Percentiles rank a stretch among this genome's conserved stretches.
These are phyloP conservation scores for Parapsyche elsis DNA, from an alignment of 1,140 invertebrate genomes.

Conservation along the genomic window DNA sequence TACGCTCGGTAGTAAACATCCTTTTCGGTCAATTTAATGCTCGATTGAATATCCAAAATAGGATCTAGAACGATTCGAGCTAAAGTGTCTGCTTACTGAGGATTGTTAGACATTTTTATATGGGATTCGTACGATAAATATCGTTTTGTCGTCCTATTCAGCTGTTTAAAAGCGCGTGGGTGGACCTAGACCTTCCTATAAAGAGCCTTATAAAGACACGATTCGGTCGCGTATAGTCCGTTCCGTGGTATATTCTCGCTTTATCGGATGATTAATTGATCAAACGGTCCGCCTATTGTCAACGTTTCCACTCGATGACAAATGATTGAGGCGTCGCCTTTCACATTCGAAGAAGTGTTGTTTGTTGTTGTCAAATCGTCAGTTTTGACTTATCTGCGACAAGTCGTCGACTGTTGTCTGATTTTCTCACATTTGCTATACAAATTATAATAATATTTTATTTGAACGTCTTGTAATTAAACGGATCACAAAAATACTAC, in stretches of 20 bases:
- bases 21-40: no score
- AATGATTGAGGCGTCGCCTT: background rate
- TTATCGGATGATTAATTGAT: conserved; percentile 12
- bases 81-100: no score
- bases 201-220: background rate
- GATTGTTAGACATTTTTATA: no score
- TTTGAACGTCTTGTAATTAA: no score
- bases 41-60: no score
- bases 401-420: background rate
- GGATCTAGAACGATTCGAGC: no score
- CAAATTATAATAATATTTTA: no score
- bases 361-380: background rate
- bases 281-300: conserved; percentile 16
- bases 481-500: no score
- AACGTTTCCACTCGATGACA: background rate
- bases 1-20: no score
- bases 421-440: background rate
- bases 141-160: no score
- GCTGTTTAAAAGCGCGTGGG: background rate
- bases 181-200: conserved; percentile 2
- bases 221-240: background rate
- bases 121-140: no score
- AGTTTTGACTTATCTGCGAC: background rate
- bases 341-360: conserved; percentile 5
- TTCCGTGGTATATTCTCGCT: background rate